A percentile compares a stretch with the other conserved stretches of the same genome.
Evolutionary conservation across 2,888 invertebrate genomes (phyloP).

Genomic region (Andrena minutula): DNA sequence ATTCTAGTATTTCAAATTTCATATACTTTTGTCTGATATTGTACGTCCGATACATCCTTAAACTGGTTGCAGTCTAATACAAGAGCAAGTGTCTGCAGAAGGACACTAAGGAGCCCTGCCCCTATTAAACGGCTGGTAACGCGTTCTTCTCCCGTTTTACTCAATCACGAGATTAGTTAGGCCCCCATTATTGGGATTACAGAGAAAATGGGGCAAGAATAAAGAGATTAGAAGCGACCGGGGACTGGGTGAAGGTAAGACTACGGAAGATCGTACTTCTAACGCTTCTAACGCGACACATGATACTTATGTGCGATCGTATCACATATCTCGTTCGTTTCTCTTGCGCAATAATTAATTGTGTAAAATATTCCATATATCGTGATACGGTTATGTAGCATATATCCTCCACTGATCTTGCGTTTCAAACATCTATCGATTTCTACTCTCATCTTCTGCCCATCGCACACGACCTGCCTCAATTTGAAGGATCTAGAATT

Average conservation of each 20-base stretch:
- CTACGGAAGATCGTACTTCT: slow-evolving; percentile 56
- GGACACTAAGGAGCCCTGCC: not conserved
- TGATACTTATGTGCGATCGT: slow-evolving; percentile 35
- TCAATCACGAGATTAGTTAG: slow-evolving; percentile 29
- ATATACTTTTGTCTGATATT: too few species aligned
- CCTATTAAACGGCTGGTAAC: not conserved
- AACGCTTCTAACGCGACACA: slow-evolving; percentile 69
- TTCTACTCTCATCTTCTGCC: too few species aligned
- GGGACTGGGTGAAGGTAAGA: slow-evolving; percentile 55
- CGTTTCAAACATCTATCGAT: not conserved
- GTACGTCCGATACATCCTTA: too few species aligned
- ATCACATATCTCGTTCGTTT: slow-evolving; percentile 33
- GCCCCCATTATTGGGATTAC: slow-evolving; percentile 46
- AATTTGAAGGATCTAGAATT: too few species aligned
- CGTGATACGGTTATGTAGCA: not conserved
- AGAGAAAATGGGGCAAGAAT: slow-evolving; percentile 56
- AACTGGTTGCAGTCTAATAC: not conserved
- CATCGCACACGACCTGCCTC: too few species aligned
- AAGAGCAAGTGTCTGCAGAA: not conserved
- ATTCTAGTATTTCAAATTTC: too few species aligned
- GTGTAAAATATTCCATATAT: slow-evolving; percentile 15
- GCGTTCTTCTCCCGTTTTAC: not conserved
- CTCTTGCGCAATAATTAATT: slow-evolving; percentile 49
- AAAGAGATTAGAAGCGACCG: slow-evolving; percentile 53
- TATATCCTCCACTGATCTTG: slow-evolving; percentile 13